phyloP scores from a whole-genome alignment of 23 tunicate genomes.

The Halocynthia roretzi region DNA sequence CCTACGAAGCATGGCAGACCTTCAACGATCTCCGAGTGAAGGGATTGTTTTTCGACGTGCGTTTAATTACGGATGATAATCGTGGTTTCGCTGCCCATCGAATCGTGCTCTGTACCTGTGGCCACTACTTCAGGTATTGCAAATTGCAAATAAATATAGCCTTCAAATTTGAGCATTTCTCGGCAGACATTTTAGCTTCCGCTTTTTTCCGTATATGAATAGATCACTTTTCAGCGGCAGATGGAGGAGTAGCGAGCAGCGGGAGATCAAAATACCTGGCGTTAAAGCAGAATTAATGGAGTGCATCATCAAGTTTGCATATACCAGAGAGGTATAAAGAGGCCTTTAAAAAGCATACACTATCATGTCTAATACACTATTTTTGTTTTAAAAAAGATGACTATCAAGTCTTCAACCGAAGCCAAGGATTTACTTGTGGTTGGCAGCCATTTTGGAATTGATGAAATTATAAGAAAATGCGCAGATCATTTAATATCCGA shows the following conservation, averaged over 20 bases:
- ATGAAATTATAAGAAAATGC: conserved; percentile 41
- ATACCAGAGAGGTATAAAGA: conserved; percentile 47
- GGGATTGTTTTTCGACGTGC: conserved; percentile 62
- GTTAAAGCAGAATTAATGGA: conserved; percentile 36
- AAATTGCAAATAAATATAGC: not conserved
- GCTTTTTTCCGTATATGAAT: not conserved
- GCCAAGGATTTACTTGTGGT: conserved; percentile 74
- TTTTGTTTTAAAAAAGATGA: conserved; percentile 8
- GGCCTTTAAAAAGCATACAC: not conserved
- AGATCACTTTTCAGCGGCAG: conserved; percentile 88
- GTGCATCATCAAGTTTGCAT: conserved; percentile 55
- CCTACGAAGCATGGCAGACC: conserved; percentile 59
- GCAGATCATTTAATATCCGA: conserved; percentile 17
- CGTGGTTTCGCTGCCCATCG: conserved; percentile 59
- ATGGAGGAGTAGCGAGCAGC: conserved; percentile 50
- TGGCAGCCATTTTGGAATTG: conserved; percentile 69
- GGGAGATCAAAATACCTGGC: conserved; percentile 60
- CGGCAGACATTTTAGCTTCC: not conserved
- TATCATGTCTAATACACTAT: not conserved
- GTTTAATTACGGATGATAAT: conserved; percentile 45
- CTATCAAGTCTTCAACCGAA: conserved; percentile 27
- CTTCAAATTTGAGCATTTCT: not conserved
- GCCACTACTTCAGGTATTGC: conserved; percentile 65
- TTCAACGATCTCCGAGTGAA: conserved; percentile 51
- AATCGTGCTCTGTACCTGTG: conserved; percentile 65